phyloP scores from a whole-genome alignment of 2,888 invertebrate genomes.

The Resseliella maxima region DNA sequence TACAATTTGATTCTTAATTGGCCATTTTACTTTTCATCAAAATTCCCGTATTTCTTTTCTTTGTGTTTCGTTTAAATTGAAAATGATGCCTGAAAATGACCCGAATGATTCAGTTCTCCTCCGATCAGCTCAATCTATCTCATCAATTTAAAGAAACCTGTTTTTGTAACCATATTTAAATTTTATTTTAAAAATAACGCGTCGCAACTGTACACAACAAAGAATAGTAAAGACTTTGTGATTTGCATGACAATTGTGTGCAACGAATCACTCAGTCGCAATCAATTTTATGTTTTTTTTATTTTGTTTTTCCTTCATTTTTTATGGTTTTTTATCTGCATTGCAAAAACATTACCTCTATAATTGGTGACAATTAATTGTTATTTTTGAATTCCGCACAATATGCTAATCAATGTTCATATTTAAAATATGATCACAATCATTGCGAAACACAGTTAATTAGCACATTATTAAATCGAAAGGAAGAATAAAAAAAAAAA shows the following conservation, averaged over 20 bases:
- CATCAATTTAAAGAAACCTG: not conserved
- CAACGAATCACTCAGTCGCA: not conserved
- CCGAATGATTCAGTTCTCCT: no score
- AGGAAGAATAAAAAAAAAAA: not conserved
- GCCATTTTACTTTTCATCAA: not conserved
- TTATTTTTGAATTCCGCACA: not conserved
- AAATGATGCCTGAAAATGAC: not conserved
- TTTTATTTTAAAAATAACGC: no score
- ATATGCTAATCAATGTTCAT: not conserved
- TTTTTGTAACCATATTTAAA: no score
- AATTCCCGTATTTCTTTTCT: not conserved
- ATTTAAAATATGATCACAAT: not conserved
- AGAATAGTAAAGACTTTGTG: slow-evolving; percentile 1
- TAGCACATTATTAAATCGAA: not conserved
- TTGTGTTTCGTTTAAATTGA: not conserved
- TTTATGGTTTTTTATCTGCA: not conserved
- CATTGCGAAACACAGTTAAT: not conserved
- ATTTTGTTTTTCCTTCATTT: not conserved
- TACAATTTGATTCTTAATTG: not conserved
- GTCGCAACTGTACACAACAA: not conserved
- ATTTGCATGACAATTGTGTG: not conserved
- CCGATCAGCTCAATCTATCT: no score
- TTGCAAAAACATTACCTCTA: not conserved
- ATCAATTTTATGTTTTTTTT: no score
- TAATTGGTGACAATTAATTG: slow-evolving; percentile 2